These are phyloP conservation scores for Zoroaster sp. DNA, from an alignment of 53 echinoderm and acorn worm genomes.

Conservation along the genomic window DNA sequence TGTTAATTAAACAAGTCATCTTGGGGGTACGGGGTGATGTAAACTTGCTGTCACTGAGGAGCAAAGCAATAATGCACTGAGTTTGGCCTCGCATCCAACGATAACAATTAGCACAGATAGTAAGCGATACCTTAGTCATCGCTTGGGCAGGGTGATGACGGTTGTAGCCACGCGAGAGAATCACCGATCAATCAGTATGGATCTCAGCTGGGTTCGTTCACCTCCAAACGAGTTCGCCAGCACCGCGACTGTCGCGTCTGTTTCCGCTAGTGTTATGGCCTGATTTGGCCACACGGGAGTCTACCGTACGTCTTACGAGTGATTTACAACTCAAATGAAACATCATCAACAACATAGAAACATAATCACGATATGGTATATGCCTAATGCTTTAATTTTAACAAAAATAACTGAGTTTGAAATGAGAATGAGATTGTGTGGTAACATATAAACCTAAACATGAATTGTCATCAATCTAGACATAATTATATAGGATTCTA, in stretches of 20 bases:
- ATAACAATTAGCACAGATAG: constrained; percentile 36
- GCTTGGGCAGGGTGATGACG: neutral
- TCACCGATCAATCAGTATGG: constrained; percentile 42
- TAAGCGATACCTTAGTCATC: constrained; percentile 9
- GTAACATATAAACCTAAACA: too few species aligned
- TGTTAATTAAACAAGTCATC: constrained; percentile 40
- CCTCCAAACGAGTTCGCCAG: constrained; percentile 8
- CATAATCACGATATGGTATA: too few species aligned
- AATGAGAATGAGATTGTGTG: too few species aligned
- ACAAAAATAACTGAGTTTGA: too few species aligned
- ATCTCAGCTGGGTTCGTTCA: constrained; percentile 40
- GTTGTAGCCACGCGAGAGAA: constrained; percentile 7
- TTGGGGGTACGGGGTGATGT: neutral
- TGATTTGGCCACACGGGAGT: too few species aligned
- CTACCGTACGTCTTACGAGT: neutral
- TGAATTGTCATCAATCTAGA: too few species aligned
- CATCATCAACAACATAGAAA: too few species aligned
- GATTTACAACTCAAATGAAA: neutral
- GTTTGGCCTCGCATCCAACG: neutral
- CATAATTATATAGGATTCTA: too few species aligned
- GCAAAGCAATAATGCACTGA: neutral
- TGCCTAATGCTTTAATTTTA: too few species aligned
- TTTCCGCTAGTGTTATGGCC: neutral
- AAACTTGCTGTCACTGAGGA: neutral
- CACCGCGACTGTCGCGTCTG: neutral